Base-by-base conservation (phyloP, 2,888 invertebrate genomes). In the Xestia ashworthii region DNA sequence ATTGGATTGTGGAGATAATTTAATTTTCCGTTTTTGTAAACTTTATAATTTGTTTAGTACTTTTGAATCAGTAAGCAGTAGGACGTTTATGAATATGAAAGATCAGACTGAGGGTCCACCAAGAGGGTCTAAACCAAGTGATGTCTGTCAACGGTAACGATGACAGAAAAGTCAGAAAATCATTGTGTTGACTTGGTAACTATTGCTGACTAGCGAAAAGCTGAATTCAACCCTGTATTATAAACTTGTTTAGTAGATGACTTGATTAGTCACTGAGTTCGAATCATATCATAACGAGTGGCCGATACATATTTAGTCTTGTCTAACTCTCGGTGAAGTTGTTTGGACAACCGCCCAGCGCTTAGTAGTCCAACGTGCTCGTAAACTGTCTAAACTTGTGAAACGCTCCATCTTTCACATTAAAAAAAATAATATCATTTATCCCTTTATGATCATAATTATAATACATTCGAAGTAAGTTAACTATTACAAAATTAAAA, bases 311-410 rank as follows among this genome's bases (percentile, higher is more conserved):
- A 64, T 62, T 53, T 38, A 74, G 65, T 19, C 44, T 67, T 50
- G n/a, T 71, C 53, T 46, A 48, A 55, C 6, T 66, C 53, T 32
- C 58, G 67, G 67, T 76, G 58, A 76, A 81, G 77, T 77, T 74
- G 68, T 70, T 66, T 62, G 69, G 25, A 55, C 22, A 62, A 19
- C 22, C 58, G 58, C 25, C 14, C 58, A 5, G 14, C 19, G 62
- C 64, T 80, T 25, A 76, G 71, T 74, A 74, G 53, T 84, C 55
- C 66, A 46, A 74, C 58, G 53, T 48, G 70, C 80, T 87, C 86
- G 79, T 83, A 78, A 87, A 83, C 83, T 87, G 85, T 87, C 81
- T 71, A 80, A 87, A 87, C 79, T 85, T 66, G 65, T 73, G 74
- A 73, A 83, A 67, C 62, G 71, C 72, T 81, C 83, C 83, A 81